Percentiles rank a stretch among this genome's conserved stretches.
phyloP scores from a whole-genome alignment of 2,797 vertebrate genomes.

The Liparis tanakae region DNA sequence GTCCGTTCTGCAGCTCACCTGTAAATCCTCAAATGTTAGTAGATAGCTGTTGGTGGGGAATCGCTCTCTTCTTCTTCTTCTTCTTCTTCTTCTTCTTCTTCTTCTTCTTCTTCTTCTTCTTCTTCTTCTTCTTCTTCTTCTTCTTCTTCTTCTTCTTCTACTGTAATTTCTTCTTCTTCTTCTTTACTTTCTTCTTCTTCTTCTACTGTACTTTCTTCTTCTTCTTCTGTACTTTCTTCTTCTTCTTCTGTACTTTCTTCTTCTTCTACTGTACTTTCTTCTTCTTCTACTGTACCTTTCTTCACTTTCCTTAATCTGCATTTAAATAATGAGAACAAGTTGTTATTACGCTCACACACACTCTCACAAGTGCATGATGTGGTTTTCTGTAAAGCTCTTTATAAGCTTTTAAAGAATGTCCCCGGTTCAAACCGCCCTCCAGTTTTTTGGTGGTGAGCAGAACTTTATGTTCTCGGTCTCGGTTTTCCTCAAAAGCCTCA shows the following conservation, averaged over 20 bases:
- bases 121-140: too few relatives aligned
- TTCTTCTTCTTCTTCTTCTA: background rate
- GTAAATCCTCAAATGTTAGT: slow-evolving; percentile 33
- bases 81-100: background rate
- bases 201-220: slow-evolving; percentile 21
- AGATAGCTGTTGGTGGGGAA: slow-evolving; percentile 52
- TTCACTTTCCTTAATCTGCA: slow-evolving; percentile 57
- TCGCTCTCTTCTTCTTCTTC: slow-evolving; percentile 11
- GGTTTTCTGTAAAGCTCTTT: slow-evolving; percentile 73
- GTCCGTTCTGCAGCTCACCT: slow-evolving; percentile 30
- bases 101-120: background rate
- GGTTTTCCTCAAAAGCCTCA: slow-evolving; percentile 52
- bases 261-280: slow-evolving; percentile 3
- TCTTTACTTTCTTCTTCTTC: background rate
- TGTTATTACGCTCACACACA: slow-evolving; percentile 32
- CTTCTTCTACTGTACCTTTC: slow-evolving; percentile 13
- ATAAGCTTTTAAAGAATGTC: slow-evolving; percentile 71
- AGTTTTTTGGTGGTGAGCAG: slow-evolving; percentile 55
- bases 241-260: background rate
- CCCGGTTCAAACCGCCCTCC: slow-evolving; percentile 57
- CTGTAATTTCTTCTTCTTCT: background rate
- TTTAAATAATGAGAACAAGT: slow-evolving; percentile 62
- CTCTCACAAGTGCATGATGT: slow-evolving; percentile 55
- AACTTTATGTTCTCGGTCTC: slow-evolving; percentile 41
- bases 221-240: background rate